Base-by-base conservation (phyloP, 2,113 vertebrate genomes). In the Cheilinus undulatus region DNA sequence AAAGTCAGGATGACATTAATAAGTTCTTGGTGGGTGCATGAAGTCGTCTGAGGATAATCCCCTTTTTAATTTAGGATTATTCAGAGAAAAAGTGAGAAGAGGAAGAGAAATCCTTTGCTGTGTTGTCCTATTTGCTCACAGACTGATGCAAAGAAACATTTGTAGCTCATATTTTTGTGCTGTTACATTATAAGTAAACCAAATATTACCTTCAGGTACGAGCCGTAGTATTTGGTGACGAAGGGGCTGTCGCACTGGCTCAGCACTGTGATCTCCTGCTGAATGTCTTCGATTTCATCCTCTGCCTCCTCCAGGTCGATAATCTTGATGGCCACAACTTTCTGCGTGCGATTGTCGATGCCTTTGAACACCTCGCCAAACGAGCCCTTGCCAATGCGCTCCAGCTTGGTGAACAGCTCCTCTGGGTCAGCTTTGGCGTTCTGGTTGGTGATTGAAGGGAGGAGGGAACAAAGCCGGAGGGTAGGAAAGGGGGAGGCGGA, bases 341-440 rank as follows among this genome's bases (percentile, higher is more conserved):
- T 99, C 93, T 99, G 97, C 72, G 96, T 97, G 92, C 96, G 96
- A 91, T 97, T 97, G 94, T 99, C 97, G 89, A 99, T 99, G 92
- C 98, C 98, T 93, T 99, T 99, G 92, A 99, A 99, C 76, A 99
- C 98, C 88, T 99, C 98, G 17, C 98, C 98, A 22, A 99, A 99
- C 4, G 98, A 99, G 46, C 98, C 98, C 84, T 98, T 99, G 74
- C 98, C 98, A 43, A 99, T 99, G 83, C 95, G 96, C 90, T 99
- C 97, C 83, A 99, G 93, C 89, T 99, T 99, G 30, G 97, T 98
- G 82, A 99, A 99, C 62, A 98, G 89, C 91, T 98, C 96, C 89
- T 99, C 98, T 5, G 97, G 98, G 82, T 99, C 96, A 45, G 93
- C 95, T 87, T 95, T 96, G 76, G 94, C 76, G 86, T 93, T 97